Base-by-base conservation (phyloP, 2,888 invertebrate genomes). In the Bursaphelenchus okinawaensis region DNA sequence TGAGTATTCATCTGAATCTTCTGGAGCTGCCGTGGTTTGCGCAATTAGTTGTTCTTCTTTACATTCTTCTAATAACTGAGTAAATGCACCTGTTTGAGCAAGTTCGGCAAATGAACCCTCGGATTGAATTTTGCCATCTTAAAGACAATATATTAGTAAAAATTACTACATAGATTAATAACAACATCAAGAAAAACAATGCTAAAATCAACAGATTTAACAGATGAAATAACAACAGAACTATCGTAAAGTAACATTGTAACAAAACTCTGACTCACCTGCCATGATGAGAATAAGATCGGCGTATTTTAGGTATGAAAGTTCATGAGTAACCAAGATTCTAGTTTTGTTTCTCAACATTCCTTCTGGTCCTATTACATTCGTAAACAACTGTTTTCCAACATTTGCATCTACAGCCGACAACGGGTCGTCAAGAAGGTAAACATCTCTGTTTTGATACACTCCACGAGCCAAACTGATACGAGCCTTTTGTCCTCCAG, bases 341-440 rank as follows among this genome's bases (percentile, higher is more conserved):
- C 95, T 88, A 0, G 95, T 94, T 86, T 88, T 80, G 70, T 76
- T 78, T n/a, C 78, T 67, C 22, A 81, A 66, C 75, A 81, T 76
- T 65, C 81, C 81, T 55, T 79, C 79, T 7, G 81, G 80, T 6
- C 80, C 80, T 59, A 80, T 78, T 2, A 80, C 79, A 22, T 76
- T 68, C 19, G 67, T 71, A 66, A 80, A 80, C 7, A 80, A 63
- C 67, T 95, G 94, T 85, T 92, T 92, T 16, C 95, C 95, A 57
- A 96, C 95, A 83, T 96, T 95, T 40, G 92, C 89, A 84, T 96
- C 96, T 1, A 96, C 95, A 6, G 95, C 95, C 83, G 92, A 92
- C 63, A 88, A 83, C 1, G 96, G 96, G 87, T 98, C 96, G 83
- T 98, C 96, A 77, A 98, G 86, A 81, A 93, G 88, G 84, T 93